Conservation (phyloP, 2,888 invertebrate genomes). For the Trachelus tabidus region DNA sequence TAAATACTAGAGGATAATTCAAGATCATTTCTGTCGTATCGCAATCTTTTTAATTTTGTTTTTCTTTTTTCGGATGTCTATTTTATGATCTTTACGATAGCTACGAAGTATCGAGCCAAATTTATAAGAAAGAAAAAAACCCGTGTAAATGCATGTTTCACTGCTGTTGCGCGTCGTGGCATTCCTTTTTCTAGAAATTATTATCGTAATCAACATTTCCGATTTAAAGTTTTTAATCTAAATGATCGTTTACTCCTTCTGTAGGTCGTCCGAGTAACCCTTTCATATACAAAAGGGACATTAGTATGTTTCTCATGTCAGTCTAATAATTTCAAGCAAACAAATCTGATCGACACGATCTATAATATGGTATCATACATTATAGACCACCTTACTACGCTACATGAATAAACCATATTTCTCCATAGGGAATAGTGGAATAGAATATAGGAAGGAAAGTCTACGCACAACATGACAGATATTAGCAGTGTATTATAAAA, state of each 20-base stretch:
- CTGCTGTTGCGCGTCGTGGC: neutral
- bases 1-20: neutral
- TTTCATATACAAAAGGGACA: neutral
- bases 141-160: neutral
- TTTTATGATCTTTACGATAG: slow-evolving; percentile 16
- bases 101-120: slow-evolving; percentile 7
- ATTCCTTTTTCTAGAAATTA: slow-evolving; percentile 39
- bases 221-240: neutral
- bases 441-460: neutral
- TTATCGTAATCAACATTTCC: slow-evolving; percentile 12
- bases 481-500: slow-evolving; percentile 26
- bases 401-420: neutral
- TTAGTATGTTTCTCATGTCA: neutral
- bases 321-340: neutral
- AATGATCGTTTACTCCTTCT: slow-evolving; percentile 1
- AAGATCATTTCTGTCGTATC: neutral
- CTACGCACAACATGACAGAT: slow-evolving; percentile 18
- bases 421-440: neutral
- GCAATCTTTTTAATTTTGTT: slow-evolving; percentile 6
- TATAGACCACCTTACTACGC: neutral
- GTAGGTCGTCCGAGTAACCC: neutral
- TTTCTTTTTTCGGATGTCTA: slow-evolving; percentile 9
- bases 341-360: neutral
- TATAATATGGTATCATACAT: neutral
- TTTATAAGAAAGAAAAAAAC: slow-evolving; percentile 4